Evolutionary conservation across 1,140 invertebrate genomes (phyloP), one percentile per base, ranked within the genome.

Genomic region (Nymphalis io): DNA sequence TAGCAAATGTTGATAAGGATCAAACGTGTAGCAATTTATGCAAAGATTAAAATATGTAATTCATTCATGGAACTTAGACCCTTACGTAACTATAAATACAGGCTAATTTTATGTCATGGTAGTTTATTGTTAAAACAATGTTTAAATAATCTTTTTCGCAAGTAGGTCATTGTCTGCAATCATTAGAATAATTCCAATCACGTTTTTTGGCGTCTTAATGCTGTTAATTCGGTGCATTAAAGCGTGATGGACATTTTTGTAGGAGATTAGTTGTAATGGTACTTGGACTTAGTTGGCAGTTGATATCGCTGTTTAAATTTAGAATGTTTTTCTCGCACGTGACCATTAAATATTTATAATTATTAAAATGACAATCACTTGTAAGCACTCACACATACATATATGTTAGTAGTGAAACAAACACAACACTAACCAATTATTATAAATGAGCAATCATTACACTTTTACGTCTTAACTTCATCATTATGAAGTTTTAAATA

Each of bases 1-100:
- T 51, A 55, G 39, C 58, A 40, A 40, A 68, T 11, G 63, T 38
- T 63, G 70, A 72, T 72, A 68, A 67, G 46, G 55, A 64, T 68
- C 44, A 39, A 60, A 62, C 46, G 60, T 33, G 55, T 27, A 59
- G 13, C n/a, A 33, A 58, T 66, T 66, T 58, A 27, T 58, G 18
- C 39, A 18, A 6, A 62, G 27, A 62, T 62, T 62, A 16, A 53
- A 38, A 51, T 23, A n/a, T n/a, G n/a, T n/a, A 51, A 48, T 51
- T 27, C 23, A 16, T 48, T 48, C 46, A 62, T 38, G n/a, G 33
- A 33, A 62, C 13, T 51, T 38, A 15, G 12, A 62, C 23, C 40
- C 33, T 62, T 62, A 38, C 51, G 16, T 18, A n/a, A 4, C 1
- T 39, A 5, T 2, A 39, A 12, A 59, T 62, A 53, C 18, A 1